Evolutionary conservation across 92 coral and sea anemone species (phyloP), one percentile per base, ranked within the genome.

Genomic region (Anthopleura xanthogrammica): DNA sequence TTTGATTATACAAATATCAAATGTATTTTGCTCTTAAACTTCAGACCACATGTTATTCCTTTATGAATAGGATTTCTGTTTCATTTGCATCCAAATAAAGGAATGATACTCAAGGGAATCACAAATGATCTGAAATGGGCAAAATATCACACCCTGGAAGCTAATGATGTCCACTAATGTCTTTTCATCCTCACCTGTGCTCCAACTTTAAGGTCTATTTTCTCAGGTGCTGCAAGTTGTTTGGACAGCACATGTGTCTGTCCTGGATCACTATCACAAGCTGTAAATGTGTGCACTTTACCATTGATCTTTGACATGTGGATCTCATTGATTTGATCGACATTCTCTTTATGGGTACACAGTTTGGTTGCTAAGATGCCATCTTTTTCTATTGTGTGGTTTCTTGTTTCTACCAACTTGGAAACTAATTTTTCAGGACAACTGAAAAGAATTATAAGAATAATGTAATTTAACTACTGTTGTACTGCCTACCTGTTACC

Each of bases 301-400:
- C 91, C 92, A n/a, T 90, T 82, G 17, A 97, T 74, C 58, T 87
- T 78, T 48, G 92, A 80, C 62, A 97, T 87, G 40, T 97, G 99
- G 65, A 92, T 77, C n/a, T 92, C 91, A 65, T 95, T 95, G 75
- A 95, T 95, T 90, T 95, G 98, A 77, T 95, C 94, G 17, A 95
- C 98, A 82, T 92, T 92, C 50, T 95, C 98, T 79, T 95, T 95
- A 89, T 95, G 98, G 10, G 98, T 95, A 78, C 98, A 95, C 75
- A 95, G 88, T 81, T 92, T 92, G 79, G 98, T 95, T 43, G 98
- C 98, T 36, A 92, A 48, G 48, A 95, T 90, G 40, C 98, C 98
- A 71, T 82, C 91, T 75, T 60, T 89, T 60, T 94, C 98, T 60
- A 95, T 94, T 22, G 23, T 41, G 56, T 95, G 93, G 83, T 87